Conservation (phyloP, 1,140 invertebrate species). For the Drosophila sp. region DNA sequence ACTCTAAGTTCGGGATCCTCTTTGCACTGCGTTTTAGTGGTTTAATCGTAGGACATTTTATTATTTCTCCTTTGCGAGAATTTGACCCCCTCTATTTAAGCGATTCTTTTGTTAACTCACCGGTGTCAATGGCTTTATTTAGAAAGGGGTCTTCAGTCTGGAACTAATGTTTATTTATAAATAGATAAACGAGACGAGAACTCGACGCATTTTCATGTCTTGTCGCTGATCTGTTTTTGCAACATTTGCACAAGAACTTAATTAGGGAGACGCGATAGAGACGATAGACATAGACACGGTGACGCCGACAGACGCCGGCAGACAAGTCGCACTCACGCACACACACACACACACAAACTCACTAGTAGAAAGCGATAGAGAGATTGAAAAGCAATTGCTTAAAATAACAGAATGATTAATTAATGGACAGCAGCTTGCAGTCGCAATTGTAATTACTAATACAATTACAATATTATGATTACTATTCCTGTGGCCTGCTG, state of each 20-base stretch:
- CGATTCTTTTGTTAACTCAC: conserved; percentile 48
- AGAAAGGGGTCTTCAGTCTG: conserved; percentile 27
- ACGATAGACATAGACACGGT: conserved; percentile 35
- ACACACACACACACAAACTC: conserved; percentile 9
- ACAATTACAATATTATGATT: conserved; percentile 53
- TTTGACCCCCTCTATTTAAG: not conserved
- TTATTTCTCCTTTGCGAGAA: no score
- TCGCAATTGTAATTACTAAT: conserved; percentile 35
- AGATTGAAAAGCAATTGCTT: conserved; percentile 33
- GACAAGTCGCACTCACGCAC: conserved; percentile 8
- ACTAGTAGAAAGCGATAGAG: conserved; percentile 20
- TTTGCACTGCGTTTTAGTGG: no score
- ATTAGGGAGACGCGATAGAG: conserved; percentile 48
- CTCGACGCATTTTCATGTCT: conserved; percentile 57
- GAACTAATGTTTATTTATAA: conserved; percentile 64
- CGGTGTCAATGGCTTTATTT: conserved; percentile 37
- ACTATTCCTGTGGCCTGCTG: conserved; percentile 24
- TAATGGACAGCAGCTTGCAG: conserved; percentile 25
- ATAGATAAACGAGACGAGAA: conserved; percentile 49
- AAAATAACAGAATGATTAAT: conserved; percentile 43
- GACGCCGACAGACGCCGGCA: conserved; percentile 53
- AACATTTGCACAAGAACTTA: conserved; percentile 62
- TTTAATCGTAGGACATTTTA: not conserved
- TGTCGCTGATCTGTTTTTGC: conserved; percentile 53
- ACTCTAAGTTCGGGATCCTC: no score